Evolutionary conservation across 2,113 vertebrate species (phyloP), one percentile per base, ranked within the genome.

Genomic region (Nothoprocta perdicaria): DNA sequence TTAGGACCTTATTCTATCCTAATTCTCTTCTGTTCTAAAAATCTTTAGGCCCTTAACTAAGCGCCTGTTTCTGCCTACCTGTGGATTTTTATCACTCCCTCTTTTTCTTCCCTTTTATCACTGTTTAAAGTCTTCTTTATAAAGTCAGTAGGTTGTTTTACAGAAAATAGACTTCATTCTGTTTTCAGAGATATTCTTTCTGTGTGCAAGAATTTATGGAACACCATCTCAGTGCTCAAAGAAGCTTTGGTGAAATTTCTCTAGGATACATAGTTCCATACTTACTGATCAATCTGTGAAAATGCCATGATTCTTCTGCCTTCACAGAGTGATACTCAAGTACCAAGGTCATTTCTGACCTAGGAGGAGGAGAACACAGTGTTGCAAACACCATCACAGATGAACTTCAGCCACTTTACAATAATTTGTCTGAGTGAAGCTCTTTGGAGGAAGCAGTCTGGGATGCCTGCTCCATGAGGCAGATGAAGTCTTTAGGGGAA

Each of bases 141-240:
- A 23, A 60, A 2, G 2, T 26, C 40, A 61, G 4, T 35, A 35
- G 1, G 0, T 66, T 12, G 2, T 0, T 21, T 60, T 74, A 45
- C 0, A 65, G 26, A 65, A 88, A 90, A 29, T 4, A 65, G 17
- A 8, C 6, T 19, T 2, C 33, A 80, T 82, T 78, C 24, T 23
- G 12, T 45, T 5, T 76, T 69, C 4, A 3, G 21, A 6, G 1
- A 1, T 60, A 29, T 55, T 67, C 4, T 76, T 87, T 67, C 41
- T 24, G 14, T 19, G 3, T 57, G 38, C 27, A 50, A 35, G 11
- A 55, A 2, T 58, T 58, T 11, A 11, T 17, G 4, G 41, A 83
- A 48, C 29, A 45, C 23, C 26, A 33, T 35, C 11, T 55, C 29
- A 45, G 1, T 50, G 12, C 5, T 48, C 26, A 63, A 2, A 2